These are phyloP conservation scores for Bagarius yarrelli DNA, from an alignment of 2,113 vertebrate genomes.

Conservation along the genomic window DNA sequence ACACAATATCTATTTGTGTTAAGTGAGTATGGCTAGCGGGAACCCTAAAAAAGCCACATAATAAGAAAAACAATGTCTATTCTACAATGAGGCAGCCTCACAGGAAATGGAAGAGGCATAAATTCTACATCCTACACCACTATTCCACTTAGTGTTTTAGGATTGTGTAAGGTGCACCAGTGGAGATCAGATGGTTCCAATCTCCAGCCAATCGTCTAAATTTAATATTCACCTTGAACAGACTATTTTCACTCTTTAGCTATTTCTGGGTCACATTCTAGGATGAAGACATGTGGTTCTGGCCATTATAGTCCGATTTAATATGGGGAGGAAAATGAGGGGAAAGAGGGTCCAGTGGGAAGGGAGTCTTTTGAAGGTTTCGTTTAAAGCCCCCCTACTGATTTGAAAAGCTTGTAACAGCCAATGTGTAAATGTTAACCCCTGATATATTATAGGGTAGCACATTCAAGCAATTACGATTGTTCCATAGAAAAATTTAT, in stretches of 20 bases:
- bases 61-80: conserved; percentile 20
- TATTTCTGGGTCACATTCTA: conserved; percentile 26
- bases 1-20: conserved; percentile 5
- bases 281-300: conserved; percentile 15
- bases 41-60: conserved; percentile 9
- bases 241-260: conserved; percentile 14
- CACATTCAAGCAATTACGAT: conserved; percentile 39
- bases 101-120: conserved; percentile 23
- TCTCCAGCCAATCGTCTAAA: conserved; percentile 11
- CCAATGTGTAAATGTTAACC: conserved; percentile 47
- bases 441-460: conserved; percentile 28
- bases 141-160: conserved; percentile 4
- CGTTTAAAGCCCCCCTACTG: background rate
- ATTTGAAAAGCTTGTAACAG: conserved; percentile 35
- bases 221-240: conserved; percentile 35
- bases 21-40: conserved; percentile 15
- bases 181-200: conserved; percentile 33
- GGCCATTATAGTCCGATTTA: conserved; percentile 19
- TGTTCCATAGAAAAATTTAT: conserved; percentile 41
- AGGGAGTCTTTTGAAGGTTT: conserved; percentile 26
- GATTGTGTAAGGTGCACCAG: background rate
- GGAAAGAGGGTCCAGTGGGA: conserved; percentile 8
- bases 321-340: conserved; percentile 29
- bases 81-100: background rate
- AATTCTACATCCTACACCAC: conserved; percentile 5